phyloP scores from a whole-genome alignment of 2,113 vertebrate genomes.

The Rhea americana region DNA sequence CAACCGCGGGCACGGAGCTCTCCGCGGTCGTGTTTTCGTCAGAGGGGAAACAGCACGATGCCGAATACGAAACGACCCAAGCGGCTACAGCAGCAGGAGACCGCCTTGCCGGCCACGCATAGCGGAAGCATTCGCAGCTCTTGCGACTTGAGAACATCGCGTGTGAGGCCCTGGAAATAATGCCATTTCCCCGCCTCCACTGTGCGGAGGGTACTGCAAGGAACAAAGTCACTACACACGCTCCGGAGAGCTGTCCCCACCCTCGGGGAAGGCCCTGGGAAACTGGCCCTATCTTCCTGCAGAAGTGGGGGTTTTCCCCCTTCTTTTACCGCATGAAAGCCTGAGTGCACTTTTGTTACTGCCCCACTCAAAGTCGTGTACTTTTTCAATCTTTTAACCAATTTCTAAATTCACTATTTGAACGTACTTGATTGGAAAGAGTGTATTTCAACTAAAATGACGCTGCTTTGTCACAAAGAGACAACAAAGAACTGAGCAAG shows the following conservation, averaged over 20 bases:
- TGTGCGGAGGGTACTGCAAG: not conserved
- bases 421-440: not conserved
- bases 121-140: not conserved
- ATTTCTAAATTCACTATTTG: not conserved
- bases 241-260: not conserved
- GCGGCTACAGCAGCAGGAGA: not conserved
- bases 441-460: not conserved
- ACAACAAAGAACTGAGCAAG: not conserved
- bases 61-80: not conserved
- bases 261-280: not conserved
- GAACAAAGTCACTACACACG: not conserved
- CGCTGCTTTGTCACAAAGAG: not conserved
- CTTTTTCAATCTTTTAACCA: not conserved
- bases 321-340: not conserved
- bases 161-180: not conserved
- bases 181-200: not conserved
- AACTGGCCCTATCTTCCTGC: not conserved
- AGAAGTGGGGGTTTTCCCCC: not conserved
- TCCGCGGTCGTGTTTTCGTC: not conserved
- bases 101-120: not conserved
- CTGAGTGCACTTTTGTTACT: not conserved
- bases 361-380: rapidly evolving
- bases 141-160: not conserved
- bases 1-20: not conserved
- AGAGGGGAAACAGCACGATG: not conserved